Evolutionary conservation across 1,140 invertebrate species (phyloP).

Genomic region (Apis florea): DNA sequence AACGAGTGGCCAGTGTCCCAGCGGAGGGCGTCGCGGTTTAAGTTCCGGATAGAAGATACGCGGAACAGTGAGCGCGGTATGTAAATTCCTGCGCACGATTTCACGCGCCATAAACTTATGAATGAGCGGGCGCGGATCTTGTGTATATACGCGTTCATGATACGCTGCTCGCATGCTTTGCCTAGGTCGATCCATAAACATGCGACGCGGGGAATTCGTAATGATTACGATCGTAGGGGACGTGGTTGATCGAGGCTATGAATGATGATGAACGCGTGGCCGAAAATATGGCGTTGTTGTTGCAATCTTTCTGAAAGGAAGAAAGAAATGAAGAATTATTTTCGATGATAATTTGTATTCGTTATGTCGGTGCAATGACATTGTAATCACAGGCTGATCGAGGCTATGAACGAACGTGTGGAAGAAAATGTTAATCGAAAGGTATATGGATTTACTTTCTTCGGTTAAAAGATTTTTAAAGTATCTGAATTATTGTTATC

Average conservation of each 20-base stretch:
- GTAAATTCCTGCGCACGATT: conserved; percentile 52
- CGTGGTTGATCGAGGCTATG: not conserved
- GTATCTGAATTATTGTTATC: too few species aligned
- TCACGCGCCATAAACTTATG: conserved; percentile 65
- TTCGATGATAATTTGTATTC: too few species aligned
- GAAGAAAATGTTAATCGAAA: too few species aligned
- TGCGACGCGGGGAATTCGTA: not conserved
- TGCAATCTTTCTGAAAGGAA: too few species aligned
- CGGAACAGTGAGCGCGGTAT: conserved; percentile 45
- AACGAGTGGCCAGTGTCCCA: conserved; percentile 36
- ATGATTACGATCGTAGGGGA: conserved; percentile 4
- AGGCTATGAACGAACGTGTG: not conserved
- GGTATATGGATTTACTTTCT: too few species aligned
- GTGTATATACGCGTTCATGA: conserved; percentile 20
- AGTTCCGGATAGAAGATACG: conserved; percentile 46
- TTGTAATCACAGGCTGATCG: not conserved
- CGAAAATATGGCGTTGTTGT: too few species aligned
- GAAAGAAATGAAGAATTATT: too few species aligned
- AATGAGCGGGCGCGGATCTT: conserved; percentile 29
- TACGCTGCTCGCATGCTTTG: not conserved
- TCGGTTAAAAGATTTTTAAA: too few species aligned
- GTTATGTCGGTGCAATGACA: too few species aligned
- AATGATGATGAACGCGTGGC: not conserved
- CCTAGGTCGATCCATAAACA: conserved; percentile 17
- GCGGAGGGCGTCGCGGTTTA: conserved; percentile 37